phyloP scores from a whole-genome alignment of 2,797 vertebrate genomes.

The Tenualosa ilisha region DNA sequence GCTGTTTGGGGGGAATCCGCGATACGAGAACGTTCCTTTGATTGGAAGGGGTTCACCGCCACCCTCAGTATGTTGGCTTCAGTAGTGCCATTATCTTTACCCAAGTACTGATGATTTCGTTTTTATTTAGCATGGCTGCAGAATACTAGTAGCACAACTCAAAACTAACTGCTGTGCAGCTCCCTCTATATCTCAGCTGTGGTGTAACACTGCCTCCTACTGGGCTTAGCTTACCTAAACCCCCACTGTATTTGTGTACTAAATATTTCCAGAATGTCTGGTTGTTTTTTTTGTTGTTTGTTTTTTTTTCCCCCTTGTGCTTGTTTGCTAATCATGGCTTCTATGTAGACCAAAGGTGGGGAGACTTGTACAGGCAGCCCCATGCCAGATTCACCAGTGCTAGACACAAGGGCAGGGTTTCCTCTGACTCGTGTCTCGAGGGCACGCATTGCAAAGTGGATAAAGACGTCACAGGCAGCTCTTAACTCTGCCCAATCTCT shows the following conservation, averaged over 20 bases:
- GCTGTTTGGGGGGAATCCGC: conserved; percentile 92
- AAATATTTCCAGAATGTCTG: background rate
- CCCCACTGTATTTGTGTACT: background rate
- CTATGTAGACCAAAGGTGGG: background rate
- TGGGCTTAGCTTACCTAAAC: conserved; percentile 45
- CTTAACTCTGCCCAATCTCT: conserved; percentile 17
- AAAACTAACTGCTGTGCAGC: background rate
- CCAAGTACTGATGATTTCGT: background rate
- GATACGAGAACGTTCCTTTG: conserved; percentile 93
- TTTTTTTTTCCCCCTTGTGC: background rate
- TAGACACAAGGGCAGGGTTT: background rate
- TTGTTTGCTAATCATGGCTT: background rate
- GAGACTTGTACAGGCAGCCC: background rate
- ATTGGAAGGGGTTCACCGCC: conserved; percentile 94
- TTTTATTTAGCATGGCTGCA: background rate
- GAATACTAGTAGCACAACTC: background rate
- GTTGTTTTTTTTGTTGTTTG: background rate
- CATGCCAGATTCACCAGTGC: background rate
- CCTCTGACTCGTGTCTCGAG: background rate
- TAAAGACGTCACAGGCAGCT: conserved; percentile 27
- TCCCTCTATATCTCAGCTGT: background rate
- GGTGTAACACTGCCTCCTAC: conserved; percentile 70
- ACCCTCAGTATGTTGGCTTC: conserved; percentile 85
- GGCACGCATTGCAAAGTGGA: background rate
- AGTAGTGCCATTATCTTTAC: background rate